Base-by-base conservation (phyloP, 2,113 vertebrate genomes). In the Sminthopsis crassicaudata region DNA sequence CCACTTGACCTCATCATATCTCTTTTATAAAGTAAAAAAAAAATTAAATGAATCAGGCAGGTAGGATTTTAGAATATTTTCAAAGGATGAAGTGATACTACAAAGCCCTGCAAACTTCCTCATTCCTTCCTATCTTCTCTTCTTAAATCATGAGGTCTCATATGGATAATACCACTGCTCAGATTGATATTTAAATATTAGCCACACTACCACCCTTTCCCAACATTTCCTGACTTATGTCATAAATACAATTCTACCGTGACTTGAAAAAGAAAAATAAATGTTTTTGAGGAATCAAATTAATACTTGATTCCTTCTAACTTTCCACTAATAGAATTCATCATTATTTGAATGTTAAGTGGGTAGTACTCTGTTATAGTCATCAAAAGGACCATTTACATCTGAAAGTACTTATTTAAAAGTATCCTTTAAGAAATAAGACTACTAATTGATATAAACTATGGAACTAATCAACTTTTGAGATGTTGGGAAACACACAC, bases 51-150 rank as follows among this genome's bases (percentile, higher is more conserved):
- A 76, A 76, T n/a, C 14, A 19, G 6, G 14, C 60, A 76, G 53
- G 51, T 46, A 76, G 42, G 27, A 53, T 91, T 94, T 91, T 3
- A 60, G 36, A 93, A 92, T 16, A 30, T 24, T 95, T 91, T 92
- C 52, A 95, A 95, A 89, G 53, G 60, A 36, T 12, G 51, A n/a
- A 36, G 91, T 95, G 95, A 93, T 92, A 24, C n/a, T 91, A 12
- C 93, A 25, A 96, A 95, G 51, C 25, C 91, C 90, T 93, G 46
- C 42, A 55, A 76, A 23, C 2, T 95, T 89, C 93, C n/a, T 92
- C 93, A 26, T 89, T 46, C 23, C 92, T 89, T 46, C 23, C 92
- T 46, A 91, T 90, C 89, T 95, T 84, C 2, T 51, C 84, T 88
- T 46, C 19, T 55, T 25, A 48, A 93, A 46, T 76, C 55, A 88